Evolutionary conservation across 2,797 vertebrate species (phyloP), one percentile per base, ranked within the genome.

Genomic region (Coregonus suidteri): DNA sequence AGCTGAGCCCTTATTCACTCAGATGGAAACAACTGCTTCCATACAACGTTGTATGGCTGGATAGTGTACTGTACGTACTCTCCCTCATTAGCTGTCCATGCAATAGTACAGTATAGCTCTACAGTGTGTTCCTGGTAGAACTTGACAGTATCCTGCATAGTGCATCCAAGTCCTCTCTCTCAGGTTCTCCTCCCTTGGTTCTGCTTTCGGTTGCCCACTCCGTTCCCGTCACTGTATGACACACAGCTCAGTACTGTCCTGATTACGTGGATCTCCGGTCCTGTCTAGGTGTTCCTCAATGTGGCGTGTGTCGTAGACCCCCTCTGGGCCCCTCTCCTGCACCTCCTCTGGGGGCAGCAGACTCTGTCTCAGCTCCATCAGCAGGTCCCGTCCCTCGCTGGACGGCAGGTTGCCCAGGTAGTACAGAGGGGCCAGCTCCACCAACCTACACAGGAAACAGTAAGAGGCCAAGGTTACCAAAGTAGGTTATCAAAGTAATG

Each of bases 341-440:
- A 83, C 66, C 14, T 77, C 84, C 0, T 86, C 67, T 0, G 78
- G 77, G 0, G 89, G 83, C 47, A 81, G 80, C 80, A 94, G 79
- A 78, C 89, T 94, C 89, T 94, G 94, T 77, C 95, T 94, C 79
- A 99, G 92, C 87, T 96, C 94, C 93, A 95, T 94, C 76, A 99
- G 93, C 80, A 96, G 90, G 85, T 98, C 97, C 7, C 95, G 95
- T 37, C 95, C 97, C n/a, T 99, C 98, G 0, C 97, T 96, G 1
- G 95, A 82, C 0, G 97, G 98, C 77, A 99, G 91, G 87, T 99
- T 99, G 77, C 95, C 97, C 80, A 99, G 92, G 91, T 95, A 99
- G 89, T 98, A 99, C 83, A 95, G 95, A 3, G 98, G 98, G 0
- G 96, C 94, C 88, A 98, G 77, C 81, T 98, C 96, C 85, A 96